Conservation (phyloP, 2,797 vertebrate species). For the Phrynocephalus vlangalii region DNA sequence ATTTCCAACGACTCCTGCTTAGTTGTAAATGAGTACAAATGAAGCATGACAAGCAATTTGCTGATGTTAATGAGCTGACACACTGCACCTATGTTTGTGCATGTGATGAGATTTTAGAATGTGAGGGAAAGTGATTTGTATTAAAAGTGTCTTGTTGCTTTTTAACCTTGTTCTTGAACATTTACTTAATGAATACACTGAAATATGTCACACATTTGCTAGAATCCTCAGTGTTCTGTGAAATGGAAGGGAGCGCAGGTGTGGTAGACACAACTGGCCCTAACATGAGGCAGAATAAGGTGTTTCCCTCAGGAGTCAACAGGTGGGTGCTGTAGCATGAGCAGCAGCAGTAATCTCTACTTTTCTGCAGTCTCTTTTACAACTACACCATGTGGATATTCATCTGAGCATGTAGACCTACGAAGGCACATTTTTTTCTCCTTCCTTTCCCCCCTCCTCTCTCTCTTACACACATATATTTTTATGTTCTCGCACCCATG, state of each 20-base stretch:
- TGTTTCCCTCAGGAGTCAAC: no score
- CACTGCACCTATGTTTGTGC: slow-evolving; percentile 58
- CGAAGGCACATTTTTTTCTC: background rate
- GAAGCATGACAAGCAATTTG: slow-evolving; percentile 78
- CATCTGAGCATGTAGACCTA: background rate
- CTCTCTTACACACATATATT: background rate
- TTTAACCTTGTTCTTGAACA: background rate
- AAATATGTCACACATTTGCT: no score
- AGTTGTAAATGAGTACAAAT: slow-evolving; percentile 75
- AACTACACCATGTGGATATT: no score
- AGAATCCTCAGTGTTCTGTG: background rate
- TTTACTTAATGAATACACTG: background rate
- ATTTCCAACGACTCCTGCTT: slow-evolving; percentile 62
- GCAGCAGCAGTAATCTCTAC: no score
- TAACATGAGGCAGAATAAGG: no score
- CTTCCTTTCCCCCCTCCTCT: background rate
- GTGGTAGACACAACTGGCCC: no score
- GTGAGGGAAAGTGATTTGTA: slow-evolving; percentile 58
- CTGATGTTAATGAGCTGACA: slow-evolving; percentile 75
- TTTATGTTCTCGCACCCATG: no score
- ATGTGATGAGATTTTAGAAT: slow-evolving; percentile 56
- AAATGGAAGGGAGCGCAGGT: background rate
- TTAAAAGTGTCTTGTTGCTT: slow-evolving; percentile 29
- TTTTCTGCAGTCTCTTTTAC: no score
- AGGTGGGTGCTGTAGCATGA: no score